Evolutionary conservation across 2,888 invertebrate genomes (phyloP).

Genomic region (Sinotaia quadrata): DNA sequence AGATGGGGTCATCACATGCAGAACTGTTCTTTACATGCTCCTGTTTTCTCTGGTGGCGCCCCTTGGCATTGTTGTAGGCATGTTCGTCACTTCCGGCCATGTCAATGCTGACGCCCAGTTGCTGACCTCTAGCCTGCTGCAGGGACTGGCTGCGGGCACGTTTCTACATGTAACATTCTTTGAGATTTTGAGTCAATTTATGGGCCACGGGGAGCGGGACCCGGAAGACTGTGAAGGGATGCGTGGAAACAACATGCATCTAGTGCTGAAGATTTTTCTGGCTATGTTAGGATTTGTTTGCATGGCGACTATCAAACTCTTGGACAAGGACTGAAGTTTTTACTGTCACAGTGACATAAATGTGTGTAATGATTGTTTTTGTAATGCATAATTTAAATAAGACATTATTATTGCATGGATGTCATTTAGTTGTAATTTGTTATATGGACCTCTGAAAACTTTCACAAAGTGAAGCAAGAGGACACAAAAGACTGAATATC

Average conservation of each 20-base stretch:
- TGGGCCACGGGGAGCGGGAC: background rate
- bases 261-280: background rate
- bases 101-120: conserved; percentile 8
- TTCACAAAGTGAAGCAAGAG: too few species aligned
- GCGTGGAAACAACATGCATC: too few species aligned
- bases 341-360: too few species aligned
- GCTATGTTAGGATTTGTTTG: background rate
- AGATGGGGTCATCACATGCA: conserved; percentile 19
- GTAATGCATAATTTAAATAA: too few species aligned
- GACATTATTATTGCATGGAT: too few species aligned
- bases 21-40: conserved; percentile 25
- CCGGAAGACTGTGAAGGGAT: background rate
- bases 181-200: conserved; percentile 80
- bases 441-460: too few species aligned
- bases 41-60: conserved; percentile 34
- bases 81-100: conserved; percentile 29
- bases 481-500: too few species aligned
- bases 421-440: too few species aligned
- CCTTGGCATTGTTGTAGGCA: conserved; percentile 33
- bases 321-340: background rate
- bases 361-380: too few species aligned
- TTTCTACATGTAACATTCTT: conserved; percentile 94
- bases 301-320: conserved; percentile 3
- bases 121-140: conserved; percentile 70
- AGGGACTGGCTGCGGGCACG: conserved; percentile 92